phyloP scores from a whole-genome alignment of 2,888 invertebrate species.

The Tuberolachnus salignus region DNA sequence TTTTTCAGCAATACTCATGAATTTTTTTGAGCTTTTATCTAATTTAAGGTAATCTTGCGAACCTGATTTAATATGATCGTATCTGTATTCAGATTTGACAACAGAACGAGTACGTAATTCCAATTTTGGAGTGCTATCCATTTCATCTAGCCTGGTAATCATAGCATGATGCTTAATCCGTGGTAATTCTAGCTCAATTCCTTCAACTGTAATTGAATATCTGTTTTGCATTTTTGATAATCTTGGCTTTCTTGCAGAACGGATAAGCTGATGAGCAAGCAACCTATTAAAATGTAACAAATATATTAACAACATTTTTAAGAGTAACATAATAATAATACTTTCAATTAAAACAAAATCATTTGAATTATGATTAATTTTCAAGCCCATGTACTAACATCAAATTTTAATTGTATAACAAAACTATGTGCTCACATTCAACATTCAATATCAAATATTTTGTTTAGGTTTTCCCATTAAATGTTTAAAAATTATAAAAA shows the following conservation, averaged over 20 bases:
- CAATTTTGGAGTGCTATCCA: slow-evolving; percentile 57
- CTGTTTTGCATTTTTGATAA: slow-evolving; percentile 47
- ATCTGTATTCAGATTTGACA: slow-evolving; percentile 39
- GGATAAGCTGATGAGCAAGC: slow-evolving; percentile 45
- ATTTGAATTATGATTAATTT: no score
- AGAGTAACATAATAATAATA: no score
- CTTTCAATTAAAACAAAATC: no score
- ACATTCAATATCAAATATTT: no score
- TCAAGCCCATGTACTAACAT: no score
- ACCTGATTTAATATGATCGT: slow-evolving; percentile 54
- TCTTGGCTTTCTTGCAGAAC: slow-evolving; percentile 45
- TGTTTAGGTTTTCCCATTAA: no score
- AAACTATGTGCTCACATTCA: no score
- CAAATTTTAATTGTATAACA: no score
- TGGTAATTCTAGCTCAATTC: slow-evolving; percentile 50
- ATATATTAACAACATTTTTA: no score
- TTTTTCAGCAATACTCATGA: slow-evolving; percentile 69
- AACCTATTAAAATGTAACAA: slow-evolving; percentile 14
- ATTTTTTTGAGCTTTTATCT: slow-evolving; percentile 61
- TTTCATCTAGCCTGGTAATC: slow-evolving; percentile 57
- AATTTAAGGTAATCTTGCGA: slow-evolving; percentile 46
- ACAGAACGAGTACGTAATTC: slow-evolving; percentile 57
- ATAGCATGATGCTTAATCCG: slow-evolving; percentile 57
- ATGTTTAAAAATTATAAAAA: no score
- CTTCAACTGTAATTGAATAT: slow-evolving; percentile 53